Percentiles rank a stretch among this genome's conserved stretches.
phyloP scores from a whole-genome alignment of 2,113 vertebrate species.

The Albula glossodonta region DNA sequence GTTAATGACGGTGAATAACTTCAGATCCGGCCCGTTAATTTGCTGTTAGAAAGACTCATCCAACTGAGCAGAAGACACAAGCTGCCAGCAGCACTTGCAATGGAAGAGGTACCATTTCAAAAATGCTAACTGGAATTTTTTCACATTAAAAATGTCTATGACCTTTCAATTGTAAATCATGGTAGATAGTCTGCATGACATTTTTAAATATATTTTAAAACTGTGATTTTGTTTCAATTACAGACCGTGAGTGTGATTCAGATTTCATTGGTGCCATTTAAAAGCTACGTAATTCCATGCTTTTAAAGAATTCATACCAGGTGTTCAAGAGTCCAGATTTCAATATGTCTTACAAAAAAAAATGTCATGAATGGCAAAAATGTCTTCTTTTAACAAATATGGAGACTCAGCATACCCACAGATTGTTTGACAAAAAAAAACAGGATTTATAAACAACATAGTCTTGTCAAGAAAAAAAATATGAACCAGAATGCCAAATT shows the following conservation, averaged over 20 bases:
- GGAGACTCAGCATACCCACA: neutral
- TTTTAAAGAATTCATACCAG: too few relatives aligned
- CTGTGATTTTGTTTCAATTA: too few relatives aligned
- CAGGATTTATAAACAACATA: constrained; percentile 31
- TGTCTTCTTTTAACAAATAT: constrained; percentile 30
- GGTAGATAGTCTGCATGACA: neutral
- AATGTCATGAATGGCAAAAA: neutral
- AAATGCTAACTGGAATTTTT: neutral
- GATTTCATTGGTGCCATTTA: too few relatives aligned
- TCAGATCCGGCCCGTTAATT: neutral
- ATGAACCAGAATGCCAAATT: neutral
- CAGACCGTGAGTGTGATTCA: too few relatives aligned
- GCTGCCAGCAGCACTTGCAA: neutral
- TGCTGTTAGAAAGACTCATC: neutral
- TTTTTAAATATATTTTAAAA: neutral
- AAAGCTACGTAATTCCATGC: too few relatives aligned
- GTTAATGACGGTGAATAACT: neutral
- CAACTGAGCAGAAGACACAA: neutral
- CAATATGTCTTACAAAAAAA: too few relatives aligned
- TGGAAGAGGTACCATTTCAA: neutral
- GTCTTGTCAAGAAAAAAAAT: constrained; percentile 29
- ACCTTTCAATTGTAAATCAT: too few relatives aligned
- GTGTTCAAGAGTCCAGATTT: too few relatives aligned
- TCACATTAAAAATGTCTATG: too few relatives aligned
- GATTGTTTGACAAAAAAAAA: neutral